phyloP scores from a whole-genome alignment of 1,140 invertebrate genomes.

The Neuroterus valhalla region DNA sequence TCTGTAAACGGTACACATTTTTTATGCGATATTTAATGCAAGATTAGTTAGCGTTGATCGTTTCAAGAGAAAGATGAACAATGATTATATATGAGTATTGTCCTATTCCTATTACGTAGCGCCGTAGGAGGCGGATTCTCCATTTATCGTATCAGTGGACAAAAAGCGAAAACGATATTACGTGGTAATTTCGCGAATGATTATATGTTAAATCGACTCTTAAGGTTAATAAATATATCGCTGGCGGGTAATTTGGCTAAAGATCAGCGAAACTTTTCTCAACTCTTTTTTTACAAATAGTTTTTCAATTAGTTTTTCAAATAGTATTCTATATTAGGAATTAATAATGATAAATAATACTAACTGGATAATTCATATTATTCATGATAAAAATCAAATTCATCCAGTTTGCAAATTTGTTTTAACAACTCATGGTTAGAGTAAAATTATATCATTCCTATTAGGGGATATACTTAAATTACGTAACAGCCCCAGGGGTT shows the following conservation, averaged over 20 bases:
- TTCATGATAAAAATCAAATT: not conserved
- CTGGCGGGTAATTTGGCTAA: constrained; percentile 61
- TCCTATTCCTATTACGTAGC: constrained; percentile 59
- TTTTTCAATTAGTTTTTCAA: not conserved
- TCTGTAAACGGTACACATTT: constrained; percentile 41
- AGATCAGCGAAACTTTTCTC: constrained; percentile 48
- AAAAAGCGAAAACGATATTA: constrained; percentile 54
- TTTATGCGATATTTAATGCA: constrained; percentile 42
- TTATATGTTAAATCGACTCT: constrained; percentile 69
- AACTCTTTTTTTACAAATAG: not conserved
- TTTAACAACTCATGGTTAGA: no score
- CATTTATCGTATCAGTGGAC: constrained; percentile 68
- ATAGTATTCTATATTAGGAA: not conserved
- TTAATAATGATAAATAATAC: no score
- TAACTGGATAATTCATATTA: no score
- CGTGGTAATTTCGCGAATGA: constrained; percentile 57
- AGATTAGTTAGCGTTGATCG: constrained; percentile 16
- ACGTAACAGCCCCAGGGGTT: no score
- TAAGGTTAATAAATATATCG: constrained; percentile 71
- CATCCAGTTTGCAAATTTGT: constrained; percentile 31
- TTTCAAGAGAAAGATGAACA: constrained; percentile 19
- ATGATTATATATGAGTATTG: constrained; percentile 40
- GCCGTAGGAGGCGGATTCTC: constrained; percentile 61
- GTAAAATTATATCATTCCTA: constrained; percentile 44
- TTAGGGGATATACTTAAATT: no score